phyloP scores from a whole-genome alignment of 2,888 invertebrate species.

The Hirtodrosophila confusa region DNA sequence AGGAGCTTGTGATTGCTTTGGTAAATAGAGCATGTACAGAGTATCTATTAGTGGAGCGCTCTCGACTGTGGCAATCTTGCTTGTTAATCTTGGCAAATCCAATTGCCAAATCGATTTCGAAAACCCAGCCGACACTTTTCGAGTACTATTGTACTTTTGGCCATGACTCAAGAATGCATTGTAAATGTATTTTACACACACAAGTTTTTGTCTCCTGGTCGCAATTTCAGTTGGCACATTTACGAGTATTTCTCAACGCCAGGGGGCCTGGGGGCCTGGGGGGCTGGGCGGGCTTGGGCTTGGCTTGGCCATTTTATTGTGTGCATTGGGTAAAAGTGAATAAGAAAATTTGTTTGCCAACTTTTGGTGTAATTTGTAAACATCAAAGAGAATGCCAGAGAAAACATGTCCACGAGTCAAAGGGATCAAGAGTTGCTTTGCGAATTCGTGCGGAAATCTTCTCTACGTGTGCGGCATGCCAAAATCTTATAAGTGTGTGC shows the following conservation, averaged over 20 bases:
- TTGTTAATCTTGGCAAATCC: constrained; percentile 32
- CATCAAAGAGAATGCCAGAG: constrained; percentile 76
- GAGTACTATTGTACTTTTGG: constrained; percentile 45
- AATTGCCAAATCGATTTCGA: constrained; percentile 56
- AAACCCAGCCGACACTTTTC: constrained; percentile 31
- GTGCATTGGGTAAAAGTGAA: constrained; percentile 75
- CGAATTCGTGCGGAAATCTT: constrained; percentile 80
- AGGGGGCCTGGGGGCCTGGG: too few relatives aligned
- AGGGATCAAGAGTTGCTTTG: constrained; percentile 80
- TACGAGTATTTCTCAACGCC: constrained; percentile 40
- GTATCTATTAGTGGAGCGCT: too few relatives aligned
- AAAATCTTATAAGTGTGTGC: constrained; percentile 31
- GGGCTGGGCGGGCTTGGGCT: neutral
- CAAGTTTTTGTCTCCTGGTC: constrained; percentile 59
- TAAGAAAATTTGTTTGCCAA: constrained; percentile 79
- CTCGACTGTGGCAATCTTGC: neutral
- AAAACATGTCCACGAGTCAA: constrained; percentile 79
- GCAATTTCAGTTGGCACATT: constrained; percentile 72
- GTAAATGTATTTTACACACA: constrained; percentile 65
- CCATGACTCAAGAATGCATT: constrained; percentile 63
- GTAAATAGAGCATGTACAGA: too few relatives aligned
- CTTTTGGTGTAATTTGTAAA: constrained; percentile 80
- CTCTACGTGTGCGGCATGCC: constrained; percentile 79
- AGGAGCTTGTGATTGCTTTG: too few relatives aligned
- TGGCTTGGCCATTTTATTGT: constrained; percentile 61